phyloP scores from a whole-genome alignment of 2,797 vertebrate species.

The Chrysolophus pictus region DNA sequence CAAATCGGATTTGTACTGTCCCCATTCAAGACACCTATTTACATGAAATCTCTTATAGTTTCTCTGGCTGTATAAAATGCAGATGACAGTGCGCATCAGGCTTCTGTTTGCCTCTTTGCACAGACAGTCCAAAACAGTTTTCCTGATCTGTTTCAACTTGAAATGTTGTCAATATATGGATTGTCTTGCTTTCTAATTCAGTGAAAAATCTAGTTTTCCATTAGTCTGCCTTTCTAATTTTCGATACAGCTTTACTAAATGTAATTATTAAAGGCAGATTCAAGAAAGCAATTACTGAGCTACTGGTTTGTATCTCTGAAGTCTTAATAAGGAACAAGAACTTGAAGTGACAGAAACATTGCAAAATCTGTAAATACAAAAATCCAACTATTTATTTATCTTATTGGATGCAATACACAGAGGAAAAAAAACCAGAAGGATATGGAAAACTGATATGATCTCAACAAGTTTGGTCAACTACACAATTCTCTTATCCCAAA shows the following conservation, averaged over 20 bases:
- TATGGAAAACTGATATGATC: not conserved
- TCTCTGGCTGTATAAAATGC: conserved; percentile 79
- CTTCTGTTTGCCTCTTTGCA: conserved; percentile 84
- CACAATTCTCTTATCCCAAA: not conserved
- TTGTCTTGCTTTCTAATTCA: conserved; percentile 95
- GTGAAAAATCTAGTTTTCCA: conserved; percentile 99
- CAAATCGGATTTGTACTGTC: conserved; percentile 75
- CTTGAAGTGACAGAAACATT: conserved; percentile 68
- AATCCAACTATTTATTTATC: not conserved
- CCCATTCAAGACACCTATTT: conserved; percentile 74
- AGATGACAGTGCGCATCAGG: conserved; percentile 88
- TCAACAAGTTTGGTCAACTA: not conserved
- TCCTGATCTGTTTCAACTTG: conserved; percentile 94
- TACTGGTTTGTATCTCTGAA: conserved; percentile 93
- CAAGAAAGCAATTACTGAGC: conserved; percentile 98
- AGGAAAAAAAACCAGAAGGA: not conserved
- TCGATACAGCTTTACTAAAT: conserved; percentile 89
- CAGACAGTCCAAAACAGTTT: conserved; percentile 96
- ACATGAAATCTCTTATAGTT: conserved; percentile 83
- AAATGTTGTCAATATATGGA: conserved; percentile 99
- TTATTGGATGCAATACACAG: not conserved
- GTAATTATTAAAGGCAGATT: conserved; percentile 99
- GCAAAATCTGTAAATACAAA: conserved; percentile 63
- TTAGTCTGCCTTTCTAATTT: conserved; percentile 94
- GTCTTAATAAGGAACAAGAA: conserved; percentile 92